Evolutionary conservation across 2,888 invertebrate species (phyloP).

Genomic region (Pasiphila rectangulata): DNA sequence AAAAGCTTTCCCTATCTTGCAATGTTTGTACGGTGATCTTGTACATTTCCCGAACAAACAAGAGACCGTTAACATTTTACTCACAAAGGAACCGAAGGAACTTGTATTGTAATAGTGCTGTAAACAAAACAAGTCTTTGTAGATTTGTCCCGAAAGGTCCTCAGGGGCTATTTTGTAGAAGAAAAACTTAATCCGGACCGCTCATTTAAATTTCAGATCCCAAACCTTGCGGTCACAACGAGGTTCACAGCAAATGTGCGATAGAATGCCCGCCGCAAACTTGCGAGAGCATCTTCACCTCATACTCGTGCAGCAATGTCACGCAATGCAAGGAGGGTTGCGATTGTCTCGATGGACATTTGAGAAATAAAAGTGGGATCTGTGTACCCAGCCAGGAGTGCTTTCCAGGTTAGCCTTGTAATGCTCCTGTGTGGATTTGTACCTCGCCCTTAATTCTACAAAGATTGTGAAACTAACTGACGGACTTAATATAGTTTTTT

Average conservation of each 20-base stretch:
- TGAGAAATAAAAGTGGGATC: conserved; percentile 34
- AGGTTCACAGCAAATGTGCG: conserved; percentile 26
- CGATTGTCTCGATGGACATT: conserved; percentile 28
- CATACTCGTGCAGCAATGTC: conserved; percentile 13
- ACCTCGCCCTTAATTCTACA: not conserved
- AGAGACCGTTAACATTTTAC: not conserved
- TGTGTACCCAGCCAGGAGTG: conserved; percentile 38
- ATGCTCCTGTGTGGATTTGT: not conserved
- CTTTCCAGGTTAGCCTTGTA: conserved; percentile 13
- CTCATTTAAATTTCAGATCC: conserved; percentile 23
- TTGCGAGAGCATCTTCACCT: conserved; percentile 29
- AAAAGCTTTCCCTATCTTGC: too few species aligned
- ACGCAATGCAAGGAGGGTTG: conserved; percentile 32
- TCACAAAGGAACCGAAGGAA: not conserved
- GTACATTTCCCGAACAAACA: not conserved
- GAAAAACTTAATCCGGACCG: conserved; percentile 19
- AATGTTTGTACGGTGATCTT: not conserved
- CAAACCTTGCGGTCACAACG: conserved; percentile 32
- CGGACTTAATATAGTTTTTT: too few species aligned
- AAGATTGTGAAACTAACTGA: not conserved
- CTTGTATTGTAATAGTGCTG: conserved; percentile 3
- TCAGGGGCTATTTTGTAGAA: conserved; percentile 11
- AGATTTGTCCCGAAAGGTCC: conserved; percentile 10
- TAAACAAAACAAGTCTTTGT: conserved; percentile 14
- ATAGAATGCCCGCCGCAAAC: conserved; percentile 34